phyloP scores from a whole-genome alignment of 2,888 invertebrate genomes.

The Metalampra italica region DNA sequence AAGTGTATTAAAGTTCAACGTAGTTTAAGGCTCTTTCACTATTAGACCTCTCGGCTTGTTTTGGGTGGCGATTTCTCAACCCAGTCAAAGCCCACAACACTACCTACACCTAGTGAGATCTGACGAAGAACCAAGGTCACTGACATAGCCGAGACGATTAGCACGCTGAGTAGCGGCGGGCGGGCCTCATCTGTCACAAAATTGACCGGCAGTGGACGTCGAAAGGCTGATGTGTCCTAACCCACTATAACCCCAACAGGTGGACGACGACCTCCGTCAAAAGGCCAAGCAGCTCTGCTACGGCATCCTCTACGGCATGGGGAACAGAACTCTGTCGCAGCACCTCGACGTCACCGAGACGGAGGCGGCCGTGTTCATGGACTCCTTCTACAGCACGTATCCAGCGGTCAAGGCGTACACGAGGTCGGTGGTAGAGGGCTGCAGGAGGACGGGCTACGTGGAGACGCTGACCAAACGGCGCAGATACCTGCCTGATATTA shows the following conservation, averaged over 20 bases:
- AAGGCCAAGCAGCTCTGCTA: slow-evolving; percentile 96
- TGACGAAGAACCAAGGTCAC: too few relatives aligned
- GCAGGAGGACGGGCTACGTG: slow-evolving; percentile 86
- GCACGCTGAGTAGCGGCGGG: too few relatives aligned
- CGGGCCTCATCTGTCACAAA: too few relatives aligned
- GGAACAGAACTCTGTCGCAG: slow-evolving; percentile 87
- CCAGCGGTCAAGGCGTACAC: slow-evolving; percentile 82
- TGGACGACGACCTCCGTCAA: slow-evolving; percentile 88
- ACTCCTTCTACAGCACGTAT: slow-evolving; percentile 88
- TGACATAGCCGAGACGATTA: too few relatives aligned
- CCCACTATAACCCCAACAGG: slow-evolving; percentile 54
- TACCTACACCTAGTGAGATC: too few relatives aligned
- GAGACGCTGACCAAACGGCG: slow-evolving; percentile 89
- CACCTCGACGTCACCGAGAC: slow-evolving; percentile 86
- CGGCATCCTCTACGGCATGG: slow-evolving; percentile 98
- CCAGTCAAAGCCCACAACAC: too few relatives aligned
- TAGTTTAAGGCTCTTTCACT: too few relatives aligned
- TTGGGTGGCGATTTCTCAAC: too few relatives aligned
- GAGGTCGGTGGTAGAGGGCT: slow-evolving; percentile 76
- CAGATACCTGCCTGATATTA: slow-evolving; percentile 87
- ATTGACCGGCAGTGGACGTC: too few relatives aligned
- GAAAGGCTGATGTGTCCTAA: too few relatives aligned
- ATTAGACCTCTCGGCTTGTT: too few relatives aligned
- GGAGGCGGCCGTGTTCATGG: slow-evolving; percentile 88
- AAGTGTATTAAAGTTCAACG: too few relatives aligned